Conservation (phyloP, 2,113 vertebrate species). For the Cyprinodon brontotheroides region DNA sequence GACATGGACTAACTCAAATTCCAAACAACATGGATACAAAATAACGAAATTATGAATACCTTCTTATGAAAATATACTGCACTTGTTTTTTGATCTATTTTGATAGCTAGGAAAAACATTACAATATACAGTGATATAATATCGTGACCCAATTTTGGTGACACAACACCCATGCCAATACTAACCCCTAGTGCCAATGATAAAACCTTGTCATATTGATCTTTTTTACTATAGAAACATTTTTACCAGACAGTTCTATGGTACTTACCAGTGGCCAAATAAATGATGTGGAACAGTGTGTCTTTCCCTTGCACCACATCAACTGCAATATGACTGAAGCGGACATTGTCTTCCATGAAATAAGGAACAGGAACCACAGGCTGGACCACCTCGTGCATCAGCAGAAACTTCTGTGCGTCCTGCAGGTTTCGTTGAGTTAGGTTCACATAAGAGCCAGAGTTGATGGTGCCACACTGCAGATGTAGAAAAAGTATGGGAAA, state of each 20-base stretch:
- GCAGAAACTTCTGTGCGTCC: slow-evolving; percentile 94
- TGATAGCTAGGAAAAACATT: too few species aligned
- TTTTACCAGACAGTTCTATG: neutral
- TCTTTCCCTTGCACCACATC: slow-evolving; percentile 93
- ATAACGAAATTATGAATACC: too few species aligned
- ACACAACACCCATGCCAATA: too few species aligned
- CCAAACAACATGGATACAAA: too few species aligned
- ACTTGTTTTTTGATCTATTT: too few species aligned
- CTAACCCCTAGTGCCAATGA: too few species aligned
- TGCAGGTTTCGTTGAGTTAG: slow-evolving; percentile 94
- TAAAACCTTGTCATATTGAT: too few species aligned
- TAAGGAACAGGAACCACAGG: slow-evolving; percentile 87
- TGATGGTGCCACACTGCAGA: slow-evolving; percentile 92
- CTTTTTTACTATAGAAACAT: too few species aligned
- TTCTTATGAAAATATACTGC: too few species aligned
- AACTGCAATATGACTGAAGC: slow-evolving; percentile 92
- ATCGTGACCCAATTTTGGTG: too few species aligned
- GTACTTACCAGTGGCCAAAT: slow-evolving; percentile 91
- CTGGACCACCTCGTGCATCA: slow-evolving; percentile 96
- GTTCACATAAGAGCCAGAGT: slow-evolving; percentile 91
- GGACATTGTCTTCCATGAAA: slow-evolving; percentile 97
- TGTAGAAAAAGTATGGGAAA: slow-evolving; percentile 34
- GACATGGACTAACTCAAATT: too few species aligned
- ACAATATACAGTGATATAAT: too few species aligned
- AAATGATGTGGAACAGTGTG: slow-evolving; percentile 88